phyloP scores from a whole-genome alignment of 2,888 invertebrate species.

The Phania funesta region DNA sequence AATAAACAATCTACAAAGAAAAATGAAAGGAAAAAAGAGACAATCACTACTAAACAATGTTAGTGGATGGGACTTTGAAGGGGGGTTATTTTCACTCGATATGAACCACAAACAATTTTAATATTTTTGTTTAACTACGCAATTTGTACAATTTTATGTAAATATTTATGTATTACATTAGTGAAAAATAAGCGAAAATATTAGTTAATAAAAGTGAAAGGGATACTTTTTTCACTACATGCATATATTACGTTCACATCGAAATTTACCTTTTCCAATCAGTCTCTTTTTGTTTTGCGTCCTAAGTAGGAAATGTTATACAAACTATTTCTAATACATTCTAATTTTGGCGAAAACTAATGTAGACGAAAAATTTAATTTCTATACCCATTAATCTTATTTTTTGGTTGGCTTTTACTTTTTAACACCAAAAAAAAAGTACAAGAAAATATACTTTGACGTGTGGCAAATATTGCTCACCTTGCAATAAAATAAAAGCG shows the following conservation, averaged over 20 bases:
- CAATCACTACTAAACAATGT: constrained; percentile 11
- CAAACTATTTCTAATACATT: background rate
- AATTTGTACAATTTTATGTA: background rate
- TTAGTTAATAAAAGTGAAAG: constrained; percentile 43
- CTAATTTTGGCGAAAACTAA: background rate
- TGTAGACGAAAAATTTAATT: constrained; percentile 3
- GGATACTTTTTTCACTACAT: constrained; percentile 3
- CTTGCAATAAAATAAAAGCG: background rate
- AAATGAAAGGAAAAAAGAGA: constrained; percentile 23
- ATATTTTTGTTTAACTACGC: background rate
- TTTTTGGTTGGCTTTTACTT: constrained; percentile 12
- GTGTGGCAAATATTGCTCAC: constrained; percentile 31
- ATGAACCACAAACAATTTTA: background rate
- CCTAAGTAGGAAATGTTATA: constrained; percentile 27
- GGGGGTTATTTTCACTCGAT: background rate
- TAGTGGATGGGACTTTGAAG: background rate
- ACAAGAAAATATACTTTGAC: constrained; percentile 52
- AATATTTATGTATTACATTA: background rate
- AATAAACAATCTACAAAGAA: background rate
- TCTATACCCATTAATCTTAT: constrained; percentile 38
- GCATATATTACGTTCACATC: background rate
- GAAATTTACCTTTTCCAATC: constrained; percentile 36
- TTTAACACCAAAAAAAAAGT: constrained; percentile 40
- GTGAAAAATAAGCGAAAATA: background rate
- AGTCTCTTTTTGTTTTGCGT: constrained; percentile 24